These are phyloP conservation scores for Coregonus clupeaformis DNA, from an alignment of 2,113 vertebrate genomes.

Conservation along the genomic window DNA sequence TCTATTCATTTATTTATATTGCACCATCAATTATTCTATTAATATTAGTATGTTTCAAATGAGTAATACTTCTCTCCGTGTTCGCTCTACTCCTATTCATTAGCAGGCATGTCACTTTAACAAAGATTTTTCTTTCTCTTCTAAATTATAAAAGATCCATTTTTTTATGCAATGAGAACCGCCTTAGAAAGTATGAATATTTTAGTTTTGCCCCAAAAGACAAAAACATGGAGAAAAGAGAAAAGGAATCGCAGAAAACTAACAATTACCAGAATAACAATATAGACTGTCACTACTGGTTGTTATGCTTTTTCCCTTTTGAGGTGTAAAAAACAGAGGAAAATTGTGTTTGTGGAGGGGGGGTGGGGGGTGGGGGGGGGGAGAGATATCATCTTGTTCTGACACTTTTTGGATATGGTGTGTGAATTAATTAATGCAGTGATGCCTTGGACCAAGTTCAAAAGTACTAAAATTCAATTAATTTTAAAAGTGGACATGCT, in stretches of 20 bases:
- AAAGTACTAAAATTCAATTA: slow-evolving; percentile 83
- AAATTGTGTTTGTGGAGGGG: background rate
- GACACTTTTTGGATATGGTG: slow-evolving; percentile 67
- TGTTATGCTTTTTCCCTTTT: slow-evolving; percentile 50
- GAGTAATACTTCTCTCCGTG: slow-evolving; percentile 71
- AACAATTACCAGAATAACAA: slow-evolving; percentile 63
- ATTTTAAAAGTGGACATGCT: slow-evolving; percentile 81
- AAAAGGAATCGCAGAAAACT: slow-evolving; percentile 58
- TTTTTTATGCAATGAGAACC: slow-evolving; percentile 75
- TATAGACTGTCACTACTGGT: slow-evolving; percentile 44
- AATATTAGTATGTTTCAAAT: slow-evolving; percentile 80
- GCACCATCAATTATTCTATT: slow-evolving; percentile 82
- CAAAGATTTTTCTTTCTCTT: slow-evolving; percentile 79
- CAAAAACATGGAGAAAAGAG: slow-evolving; percentile 55
- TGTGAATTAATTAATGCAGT: slow-evolving; percentile 73
- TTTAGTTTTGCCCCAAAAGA: slow-evolving; percentile 64
- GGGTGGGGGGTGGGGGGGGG: too few species aligned
- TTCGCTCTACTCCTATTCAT: slow-evolving; percentile 73
- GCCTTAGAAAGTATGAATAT: slow-evolving; percentile 73
- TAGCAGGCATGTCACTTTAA: slow-evolving; percentile 78
- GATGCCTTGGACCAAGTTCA: slow-evolving; percentile 76
- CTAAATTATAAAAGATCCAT: slow-evolving; percentile 80
- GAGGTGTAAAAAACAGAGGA: slow-evolving; percentile 7
- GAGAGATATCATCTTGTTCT: slow-evolving; percentile 65
- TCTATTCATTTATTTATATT: slow-evolving; percentile 82